These are phyloP conservation scores for Hippocampus guttulatus DNA, from an alignment of 2,113 vertebrate species.

Conservation along the genomic window DNA sequence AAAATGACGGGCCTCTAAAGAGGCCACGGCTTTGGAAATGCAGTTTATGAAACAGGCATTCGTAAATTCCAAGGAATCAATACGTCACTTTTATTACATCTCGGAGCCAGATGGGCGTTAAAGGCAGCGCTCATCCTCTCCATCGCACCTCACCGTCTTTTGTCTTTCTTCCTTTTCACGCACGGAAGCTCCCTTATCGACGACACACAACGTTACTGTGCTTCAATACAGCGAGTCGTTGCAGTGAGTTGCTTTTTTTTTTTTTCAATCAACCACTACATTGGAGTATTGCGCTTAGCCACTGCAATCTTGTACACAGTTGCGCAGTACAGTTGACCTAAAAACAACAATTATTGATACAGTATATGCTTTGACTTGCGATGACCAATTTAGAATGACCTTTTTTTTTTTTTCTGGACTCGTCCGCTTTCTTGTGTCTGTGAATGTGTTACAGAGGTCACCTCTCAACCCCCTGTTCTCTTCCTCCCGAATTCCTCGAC, in stretches of 20 bases:
- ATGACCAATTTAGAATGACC: neutral
- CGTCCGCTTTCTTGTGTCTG: neutral
- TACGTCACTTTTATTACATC: conserved; percentile 99
- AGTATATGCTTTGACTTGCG: too few species aligned
- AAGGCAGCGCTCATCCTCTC: conserved; percentile 81
- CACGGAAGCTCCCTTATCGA: neutral
- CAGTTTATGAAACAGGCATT: conserved; percentile 99
- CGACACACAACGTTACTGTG: neutral
- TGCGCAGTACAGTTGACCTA: neutral
- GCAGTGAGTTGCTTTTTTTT: neutral
- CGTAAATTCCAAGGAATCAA: conserved; percentile 99
- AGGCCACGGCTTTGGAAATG: conserved; percentile 93
- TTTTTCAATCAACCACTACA: neutral
- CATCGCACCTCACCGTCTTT: conserved; percentile 33
- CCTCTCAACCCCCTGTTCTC: conserved; percentile 2
- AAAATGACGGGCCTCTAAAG: conserved; percentile 96
- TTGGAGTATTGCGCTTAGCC: neutral
- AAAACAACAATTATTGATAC: neutral
- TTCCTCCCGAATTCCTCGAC: conserved; percentile 27
- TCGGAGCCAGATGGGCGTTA: conserved; percentile 95
- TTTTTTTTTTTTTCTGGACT: neutral
- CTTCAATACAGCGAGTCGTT: neutral
- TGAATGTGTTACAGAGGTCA: conserved; percentile 27
- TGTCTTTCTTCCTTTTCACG: neutral
- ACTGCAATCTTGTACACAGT: neutral